These are phyloP conservation scores for Tyrophagus putrescentiae DNA, from an alignment of 1,140 invertebrate genomes.

Conservation along the genomic window DNA sequence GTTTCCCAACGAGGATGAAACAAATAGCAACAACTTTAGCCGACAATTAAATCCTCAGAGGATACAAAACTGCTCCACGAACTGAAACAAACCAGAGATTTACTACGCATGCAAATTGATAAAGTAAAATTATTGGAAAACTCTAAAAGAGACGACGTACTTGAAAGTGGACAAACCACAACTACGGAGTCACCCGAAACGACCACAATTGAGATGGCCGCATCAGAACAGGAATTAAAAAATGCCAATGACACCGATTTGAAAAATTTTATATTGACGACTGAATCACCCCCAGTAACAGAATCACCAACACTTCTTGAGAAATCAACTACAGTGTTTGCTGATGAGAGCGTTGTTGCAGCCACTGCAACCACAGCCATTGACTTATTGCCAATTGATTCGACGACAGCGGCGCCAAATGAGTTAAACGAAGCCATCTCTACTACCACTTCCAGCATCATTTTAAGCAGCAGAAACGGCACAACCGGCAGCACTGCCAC, in stretches of 20 bases:
- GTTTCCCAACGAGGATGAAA: background rate
- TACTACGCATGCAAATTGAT: conserved; percentile 9
- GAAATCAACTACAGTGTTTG: too few species aligned
- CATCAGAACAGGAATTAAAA: background rate
- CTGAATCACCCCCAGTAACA: too few species aligned
- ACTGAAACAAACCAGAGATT: conserved; percentile 6
- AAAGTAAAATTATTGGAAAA: conserved; percentile 7
- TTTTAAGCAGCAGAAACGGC: too few species aligned
- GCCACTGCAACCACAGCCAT: background rate
- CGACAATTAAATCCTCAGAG: background rate
- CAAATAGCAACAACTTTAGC: background rate
- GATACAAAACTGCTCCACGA: background rate
- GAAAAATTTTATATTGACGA: background rate
- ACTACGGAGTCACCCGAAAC: background rate
- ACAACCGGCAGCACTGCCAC: too few species aligned
- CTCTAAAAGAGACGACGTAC: background rate
- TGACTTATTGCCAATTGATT: too few species aligned
- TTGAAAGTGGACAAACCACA: background rate
- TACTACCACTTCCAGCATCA: too few species aligned
- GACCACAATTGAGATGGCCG: background rate
- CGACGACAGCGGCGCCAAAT: too few species aligned
- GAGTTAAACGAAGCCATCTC: too few species aligned
- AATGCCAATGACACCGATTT: background rate
- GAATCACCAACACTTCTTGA: too few species aligned
- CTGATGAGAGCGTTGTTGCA: too few species aligned